These are phyloP conservation scores for Coregonus suidteri DNA, from an alignment of 2,797 vertebrate species.

Conservation along the genomic window DNA sequence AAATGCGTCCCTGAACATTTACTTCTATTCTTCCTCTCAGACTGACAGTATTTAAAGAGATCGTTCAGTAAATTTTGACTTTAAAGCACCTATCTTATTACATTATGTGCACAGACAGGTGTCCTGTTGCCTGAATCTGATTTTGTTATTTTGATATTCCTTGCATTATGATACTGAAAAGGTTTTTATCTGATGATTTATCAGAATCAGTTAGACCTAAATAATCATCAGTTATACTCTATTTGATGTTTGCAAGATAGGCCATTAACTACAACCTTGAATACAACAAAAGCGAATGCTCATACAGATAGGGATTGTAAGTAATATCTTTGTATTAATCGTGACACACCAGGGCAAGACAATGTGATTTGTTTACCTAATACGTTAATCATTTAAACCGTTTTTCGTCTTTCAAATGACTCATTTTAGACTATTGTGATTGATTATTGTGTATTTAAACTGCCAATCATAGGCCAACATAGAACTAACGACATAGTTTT, in stretches of 20 bases:
- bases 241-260: not conserved
- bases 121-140: not conserved
- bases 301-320: not conserved
- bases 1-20: not conserved
- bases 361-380: conserved; percentile 11
- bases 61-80: not conserved
- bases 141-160: not conserved
- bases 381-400: conserved; percentile 21
- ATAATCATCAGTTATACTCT: conserved; percentile 42
- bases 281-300: conserved; percentile 18
- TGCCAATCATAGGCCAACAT: conserved; percentile 12
- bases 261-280: conserved; percentile 37
- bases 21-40: not conserved
- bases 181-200: not conserved
- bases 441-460: conserved; percentile 26
- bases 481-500: conserved; percentile 8
- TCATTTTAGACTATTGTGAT: conserved; percentile 29
- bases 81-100: not conserved
- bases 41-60: not conserved
- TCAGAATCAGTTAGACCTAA: not conserved
- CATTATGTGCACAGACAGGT: not conserved
- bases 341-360: not conserved
- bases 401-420: conserved; percentile 47
- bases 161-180: not conserved
- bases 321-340: not conserved